Percentiles rank a stretch among this genome's conserved stretches.
These are phyloP conservation scores for Rhodophaea formosa DNA, from an alignment of 2,888 invertebrate species.

Conservation along the genomic window DNA sequence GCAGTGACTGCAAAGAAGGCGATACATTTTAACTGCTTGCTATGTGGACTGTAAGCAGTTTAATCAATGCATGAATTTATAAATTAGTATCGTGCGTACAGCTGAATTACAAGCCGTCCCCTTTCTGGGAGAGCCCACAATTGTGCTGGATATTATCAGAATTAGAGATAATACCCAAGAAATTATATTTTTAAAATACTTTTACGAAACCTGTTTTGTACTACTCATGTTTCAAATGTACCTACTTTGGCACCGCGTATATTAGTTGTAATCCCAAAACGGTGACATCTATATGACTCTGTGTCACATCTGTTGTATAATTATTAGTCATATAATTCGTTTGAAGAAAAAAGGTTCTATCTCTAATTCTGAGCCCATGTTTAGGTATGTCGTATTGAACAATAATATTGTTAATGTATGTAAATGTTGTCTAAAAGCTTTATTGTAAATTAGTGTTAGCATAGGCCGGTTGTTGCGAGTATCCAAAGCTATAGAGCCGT, in stretches of 20 bases:
- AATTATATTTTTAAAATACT: background rate
- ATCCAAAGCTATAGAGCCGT: conserved; percentile 75
- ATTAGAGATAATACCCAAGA: background rate
- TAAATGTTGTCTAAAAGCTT: conserved; percentile 79
- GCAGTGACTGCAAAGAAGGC: conserved; percentile 4
- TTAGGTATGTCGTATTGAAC: conserved; percentile 36
- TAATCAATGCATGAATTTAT: background rate
- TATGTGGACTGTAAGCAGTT: background rate
- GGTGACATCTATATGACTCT: too few relatives aligned
- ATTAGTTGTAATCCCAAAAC: too few relatives aligned
- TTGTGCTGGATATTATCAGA: background rate
- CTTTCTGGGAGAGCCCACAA: conserved; percentile 25
- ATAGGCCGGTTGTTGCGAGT: conserved; percentile 63
- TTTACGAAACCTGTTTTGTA: background rate
- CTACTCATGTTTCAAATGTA: too few relatives aligned
- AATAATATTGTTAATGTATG: conserved; percentile 65
- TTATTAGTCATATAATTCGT: too few relatives aligned
- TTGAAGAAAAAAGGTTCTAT: too few relatives aligned
- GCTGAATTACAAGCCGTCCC: background rate
- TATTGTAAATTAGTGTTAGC: conserved; percentile 77
- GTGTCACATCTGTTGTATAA: too few relatives aligned
- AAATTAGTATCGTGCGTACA: background rate
- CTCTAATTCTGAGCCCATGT: background rate
- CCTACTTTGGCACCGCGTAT: too few relatives aligned
- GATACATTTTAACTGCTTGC: background rate